Evolutionary conservation across 2,797 vertebrate genomes (phyloP).

Genomic region (Oophaga sylvatica): DNA sequence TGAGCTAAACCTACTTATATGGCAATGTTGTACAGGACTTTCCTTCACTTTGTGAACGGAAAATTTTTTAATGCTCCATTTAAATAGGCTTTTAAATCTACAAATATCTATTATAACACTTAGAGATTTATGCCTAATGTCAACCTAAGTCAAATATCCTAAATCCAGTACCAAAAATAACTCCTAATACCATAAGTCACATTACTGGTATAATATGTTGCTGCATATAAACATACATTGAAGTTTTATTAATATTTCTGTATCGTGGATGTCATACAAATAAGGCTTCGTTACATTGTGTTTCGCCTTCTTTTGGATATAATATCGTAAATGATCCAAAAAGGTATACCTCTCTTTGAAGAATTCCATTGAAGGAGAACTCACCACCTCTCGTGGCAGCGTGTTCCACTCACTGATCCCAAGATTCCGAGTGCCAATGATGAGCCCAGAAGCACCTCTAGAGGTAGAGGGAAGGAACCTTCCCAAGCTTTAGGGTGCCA

Average conservation of each 20-base stretch:
- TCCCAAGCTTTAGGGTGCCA: too few species aligned
- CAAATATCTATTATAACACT: neutral
- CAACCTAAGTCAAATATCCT: too few species aligned
- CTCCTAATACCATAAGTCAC: neutral
- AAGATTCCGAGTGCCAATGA: too few species aligned
- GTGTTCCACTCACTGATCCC: too few species aligned
- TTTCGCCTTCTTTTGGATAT: too few species aligned
- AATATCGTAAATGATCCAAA: too few species aligned
- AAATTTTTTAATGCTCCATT: neutral
- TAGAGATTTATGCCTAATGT: neutral
- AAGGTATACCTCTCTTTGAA: too few species aligned
- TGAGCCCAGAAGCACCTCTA: too few species aligned
- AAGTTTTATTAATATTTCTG: neutral
- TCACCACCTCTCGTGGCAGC: too few species aligned
- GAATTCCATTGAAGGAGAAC: too few species aligned
- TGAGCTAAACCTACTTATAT: slow-evolving; percentile 53
- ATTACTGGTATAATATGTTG: neutral
- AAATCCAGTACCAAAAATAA: neutral
- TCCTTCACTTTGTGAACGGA: neutral
- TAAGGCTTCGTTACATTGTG: neutral
- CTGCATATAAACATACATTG: neutral
- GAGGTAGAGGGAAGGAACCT: too few species aligned
- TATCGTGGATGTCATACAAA: neutral
- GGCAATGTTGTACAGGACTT: slow-evolving; percentile 36
- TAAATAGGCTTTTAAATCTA: neutral